Evolutionary conservation across 2,888 invertebrate genomes (phyloP).

Genomic region (Sinodicranocentrus sp.): DNA sequence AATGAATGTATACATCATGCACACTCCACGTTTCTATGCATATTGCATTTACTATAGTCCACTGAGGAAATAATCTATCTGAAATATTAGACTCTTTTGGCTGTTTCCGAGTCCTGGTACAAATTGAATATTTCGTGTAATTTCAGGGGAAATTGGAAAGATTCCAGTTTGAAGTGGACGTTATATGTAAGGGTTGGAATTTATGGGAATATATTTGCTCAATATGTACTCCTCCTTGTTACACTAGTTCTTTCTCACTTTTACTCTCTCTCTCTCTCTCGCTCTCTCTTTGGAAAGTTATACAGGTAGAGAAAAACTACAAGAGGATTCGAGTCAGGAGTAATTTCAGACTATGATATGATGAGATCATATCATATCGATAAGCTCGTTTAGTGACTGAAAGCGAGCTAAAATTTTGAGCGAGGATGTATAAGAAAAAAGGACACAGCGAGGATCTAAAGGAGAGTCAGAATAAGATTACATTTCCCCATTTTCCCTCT

Average conservation of each 20-base stretch:
- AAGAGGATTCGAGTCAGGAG: neutral
- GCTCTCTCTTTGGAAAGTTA: neutral
- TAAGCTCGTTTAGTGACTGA: slow-evolving; percentile 14
- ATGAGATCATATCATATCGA: slow-evolving; percentile 33
- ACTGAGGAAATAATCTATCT: too few relatives aligned
- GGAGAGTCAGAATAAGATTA: too few relatives aligned
- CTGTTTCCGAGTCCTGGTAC: neutral
- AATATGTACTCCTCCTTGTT: neutral
- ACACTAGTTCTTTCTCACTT: neutral
- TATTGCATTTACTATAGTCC: too few relatives aligned
- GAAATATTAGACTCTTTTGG: too few relatives aligned
- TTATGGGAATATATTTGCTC: slow-evolving; percentile 32
- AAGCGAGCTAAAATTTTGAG: neutral
- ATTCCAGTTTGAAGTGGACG: slow-evolving; percentile 34
- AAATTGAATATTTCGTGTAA: slow-evolving; percentile 27
- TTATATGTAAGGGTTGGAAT: slow-evolving; percentile 28
- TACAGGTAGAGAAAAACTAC: neutral
- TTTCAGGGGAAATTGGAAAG: slow-evolving; percentile 41
- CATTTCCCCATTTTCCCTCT: too few relatives aligned
- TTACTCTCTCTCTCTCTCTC: neutral
- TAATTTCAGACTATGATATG: slow-evolving; percentile 26
- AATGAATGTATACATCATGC: too few relatives aligned
- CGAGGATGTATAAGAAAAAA: neutral
- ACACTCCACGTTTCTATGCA: too few relatives aligned
- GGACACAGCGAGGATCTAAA: too few relatives aligned